phyloP scores from a whole-genome alignment of 2,888 invertebrate species.

The Cephus runcator region DNA sequence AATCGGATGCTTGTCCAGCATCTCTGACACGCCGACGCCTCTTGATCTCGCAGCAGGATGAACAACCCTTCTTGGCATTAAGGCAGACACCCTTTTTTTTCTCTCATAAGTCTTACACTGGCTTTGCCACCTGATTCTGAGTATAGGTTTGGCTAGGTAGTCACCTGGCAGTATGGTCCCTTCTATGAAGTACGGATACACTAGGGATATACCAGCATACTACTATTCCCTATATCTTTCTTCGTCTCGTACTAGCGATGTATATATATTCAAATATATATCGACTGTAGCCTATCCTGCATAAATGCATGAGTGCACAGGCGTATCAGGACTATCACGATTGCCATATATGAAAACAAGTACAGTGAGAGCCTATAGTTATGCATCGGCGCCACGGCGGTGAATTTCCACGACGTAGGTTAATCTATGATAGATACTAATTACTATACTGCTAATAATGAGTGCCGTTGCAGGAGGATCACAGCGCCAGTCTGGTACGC shows the following conservation, averaged over 20 bases:
- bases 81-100: no score
- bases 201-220: no score
- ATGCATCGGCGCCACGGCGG: conserved; percentile 26
- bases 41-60: conserved; percentile 42
- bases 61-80: background rate
- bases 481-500: no score
- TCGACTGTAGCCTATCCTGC: background rate
- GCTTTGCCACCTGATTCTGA: conserved; percentile 1
- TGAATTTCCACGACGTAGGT: conserved; percentile 5
- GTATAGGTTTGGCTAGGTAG: no score
- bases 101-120: no score
- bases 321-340: conserved; percentile 38
- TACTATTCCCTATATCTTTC: no score
- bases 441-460: conserved; percentile 6
- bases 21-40: conserved; percentile 46
- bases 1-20: conserved; percentile 38
- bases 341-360: conserved; percentile 34
- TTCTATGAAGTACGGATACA: no score
- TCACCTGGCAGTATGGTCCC: no score
- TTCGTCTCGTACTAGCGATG: no score
- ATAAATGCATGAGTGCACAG: conserved; percentile 23
- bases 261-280: no score
- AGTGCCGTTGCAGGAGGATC: no score
- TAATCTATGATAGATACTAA: conserved; percentile 47
- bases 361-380: conserved; percentile 39